phyloP scores from a whole-genome alignment of 1,140 invertebrate species.

The Nixonia krombeini region DNA sequence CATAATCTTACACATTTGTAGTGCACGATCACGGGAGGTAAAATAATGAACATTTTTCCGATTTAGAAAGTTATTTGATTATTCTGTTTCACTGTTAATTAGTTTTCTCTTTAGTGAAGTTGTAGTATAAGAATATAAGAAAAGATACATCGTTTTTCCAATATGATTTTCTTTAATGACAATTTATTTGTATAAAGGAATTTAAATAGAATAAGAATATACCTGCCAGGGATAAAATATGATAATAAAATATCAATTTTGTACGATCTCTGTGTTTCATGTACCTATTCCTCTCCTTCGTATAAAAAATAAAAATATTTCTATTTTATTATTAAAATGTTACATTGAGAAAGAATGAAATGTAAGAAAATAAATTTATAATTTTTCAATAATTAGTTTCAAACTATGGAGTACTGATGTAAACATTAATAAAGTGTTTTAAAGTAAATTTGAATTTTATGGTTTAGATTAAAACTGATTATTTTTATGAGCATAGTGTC shows the following conservation, averaged over 20 bases:
- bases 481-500: too few species aligned
- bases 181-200: constrained; percentile 39
- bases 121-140: background rate
- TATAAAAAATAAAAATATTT: too few species aligned
- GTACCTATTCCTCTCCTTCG: too few species aligned
- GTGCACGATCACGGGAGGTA: background rate
- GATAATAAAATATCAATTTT: constrained; percentile 51
- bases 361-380: too few species aligned
- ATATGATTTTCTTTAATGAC: constrained; percentile 19
- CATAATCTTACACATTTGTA: constrained; percentile 4
- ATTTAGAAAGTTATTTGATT: background rate
- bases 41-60: background rate
- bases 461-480: too few species aligned
- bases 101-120: background rate
- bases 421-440: too few species aligned
- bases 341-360: too few species aligned
- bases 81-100: background rate
- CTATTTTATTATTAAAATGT: too few species aligned
- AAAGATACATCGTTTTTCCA: constrained; percentile 7
- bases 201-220: constrained; percentile 41
- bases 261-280: constrained; percentile 18
- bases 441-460: too few species aligned
- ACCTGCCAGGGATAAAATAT: constrained; percentile 45
- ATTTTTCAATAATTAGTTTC: too few species aligned
- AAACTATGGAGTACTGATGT: too few species aligned